Base-by-base conservation (phyloP, 2,797 vertebrate species). In the Chiloscyllium punctatum region DNA sequence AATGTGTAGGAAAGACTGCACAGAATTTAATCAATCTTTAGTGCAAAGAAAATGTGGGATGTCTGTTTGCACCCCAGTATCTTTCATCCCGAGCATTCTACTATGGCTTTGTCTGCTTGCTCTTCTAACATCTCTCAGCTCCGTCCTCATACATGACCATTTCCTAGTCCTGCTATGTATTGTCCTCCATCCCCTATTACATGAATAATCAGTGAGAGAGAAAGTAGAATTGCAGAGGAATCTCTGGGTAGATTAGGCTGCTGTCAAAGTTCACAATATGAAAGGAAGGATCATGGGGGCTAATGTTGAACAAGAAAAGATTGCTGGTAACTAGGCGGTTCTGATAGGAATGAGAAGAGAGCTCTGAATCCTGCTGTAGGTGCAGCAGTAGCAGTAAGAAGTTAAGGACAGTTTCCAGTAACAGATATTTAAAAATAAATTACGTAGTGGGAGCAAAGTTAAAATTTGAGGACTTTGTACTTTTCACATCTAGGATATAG, bases 221-320 rank as follows among this genome's bases (percentile, higher is more conserved):
- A 62, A 62, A 62, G 79, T 37, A 84, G 79, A 16, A 37, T 48
- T 48, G 79, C 79, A 7, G 15, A 84, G 37, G 79, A 77, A 42
- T 84, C 37, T 42, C 37, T 84, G 57, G 57, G 57, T 42, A 42
- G 79, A 21, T 48, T 42, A 21, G 37, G 5, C 37, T 84, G 77
- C 15, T 42, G n/a, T 37, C 16, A 37, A 82, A 42, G 16, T 82
- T 82, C 77, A 84, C 37, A 42, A 37, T 18, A 21, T 84, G 37
- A 84, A 42, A 42, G 37, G 79, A 42, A 84, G 23, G 18, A 84
- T 37, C 37, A 84, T 84, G 79, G 37, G 77, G 11, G 77, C 13
- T 33, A 42, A 82, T n/a, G 77, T 37, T 42, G 77, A 37, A 97
- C 97, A 96, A 97, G 97, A 96, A 96, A 96, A 96, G 97, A 96